Base-by-base conservation (phyloP, 2,888 invertebrate genomes). In the Erebia aethiops region DNA sequence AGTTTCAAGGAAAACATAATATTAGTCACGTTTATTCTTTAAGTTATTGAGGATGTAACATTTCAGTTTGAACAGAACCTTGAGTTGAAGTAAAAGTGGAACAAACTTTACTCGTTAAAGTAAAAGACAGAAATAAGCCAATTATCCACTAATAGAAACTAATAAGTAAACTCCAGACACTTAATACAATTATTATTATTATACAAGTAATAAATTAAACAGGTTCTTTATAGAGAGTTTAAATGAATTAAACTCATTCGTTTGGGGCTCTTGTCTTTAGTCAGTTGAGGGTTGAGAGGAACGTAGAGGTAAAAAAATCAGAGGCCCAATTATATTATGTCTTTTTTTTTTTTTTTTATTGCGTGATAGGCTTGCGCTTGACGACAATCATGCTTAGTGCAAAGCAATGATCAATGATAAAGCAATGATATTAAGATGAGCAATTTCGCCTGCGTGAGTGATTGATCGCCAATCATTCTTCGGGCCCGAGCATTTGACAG, bases 191-290 rank as follows among this genome's bases (percentile, higher is more conserved):
- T 77, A 76, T 75, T 77, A 76, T 75, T 76, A 74, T 75, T 35
- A 35, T 7, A 71, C 71, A 74, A 77, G 76, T 75, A 75, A 75
- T 74, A 74, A 78, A 78, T 76, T 75, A 76, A 72, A 71, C 72
- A 73, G 75, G 56, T 69, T 73, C 75, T 74, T 78, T 74, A 78
- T 77, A 76, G 72, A 77, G 77, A 75, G 75, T 79, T 78, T 87
- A 82, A 86, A 83, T 85, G 87, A 87, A 88, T 89, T 88, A 88
- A 90, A 89, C 83, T 88, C 87, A 83, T 89, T 89, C 87, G 86
- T 89, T 89, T 87, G 81, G 82, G 81, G 84, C 77, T 82, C 82
- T 85, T 87, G 88, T 88, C 88, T 35, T 87, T 86, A 84, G 85
- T 83, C 87, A 83, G 85, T 84, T 80, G 83, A 85, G 83, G 82